Evolutionary conservation across 2,888 invertebrate genomes (phyloP), one percentile per base, ranked within the genome.

Genomic region (Cryptocephalus primarius): DNA sequence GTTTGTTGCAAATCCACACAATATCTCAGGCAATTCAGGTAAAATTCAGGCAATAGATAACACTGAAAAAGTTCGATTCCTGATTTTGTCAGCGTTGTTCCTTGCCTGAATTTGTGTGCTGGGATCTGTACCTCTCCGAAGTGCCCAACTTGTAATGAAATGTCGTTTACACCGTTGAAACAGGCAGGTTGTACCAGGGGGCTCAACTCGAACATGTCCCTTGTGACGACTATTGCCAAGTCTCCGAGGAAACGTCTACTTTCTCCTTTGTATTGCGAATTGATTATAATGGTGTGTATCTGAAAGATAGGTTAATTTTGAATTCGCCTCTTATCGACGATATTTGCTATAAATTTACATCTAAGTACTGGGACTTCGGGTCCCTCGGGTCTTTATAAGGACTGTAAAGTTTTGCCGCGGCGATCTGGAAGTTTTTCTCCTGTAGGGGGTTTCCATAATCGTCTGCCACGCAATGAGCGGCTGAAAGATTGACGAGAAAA

Each of bases 391-490:
- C 54, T 9, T 42, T 47, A 11, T 49, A 49, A 12, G 47, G 39
- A n/a, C 47, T 52, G 33, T 51, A 49, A 12, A 49, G 43, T 46
- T 54, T 54, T 33, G 51, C 54, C n/a, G 45, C 54, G 6, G 42
- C 50, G 32, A 54, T 44, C 34, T 47, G 40, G 31, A 46, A 50
- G 2, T 47, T 33, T 9, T 52, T 48, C 9, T 39, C 32, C 22
- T 44, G 33, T 1, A 44, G 40, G 11, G 42, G n/a, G 9, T 48
- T 41, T 8, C 50, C 51, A 13, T 49, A 44, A n/a, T 45, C 44
- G 36, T 54, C 46, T 12, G 51, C 43, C 9, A 51, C 47, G 42
- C 54, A 54, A 40, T 54, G 54, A 4, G 52, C 54, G 45, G 54
- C 54, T 54, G 34, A 42, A 48, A 49, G 22, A 2, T 31, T 33